phyloP scores from a whole-genome alignment of 2,888 invertebrate species.

The Caradrina kadenii region DNA sequence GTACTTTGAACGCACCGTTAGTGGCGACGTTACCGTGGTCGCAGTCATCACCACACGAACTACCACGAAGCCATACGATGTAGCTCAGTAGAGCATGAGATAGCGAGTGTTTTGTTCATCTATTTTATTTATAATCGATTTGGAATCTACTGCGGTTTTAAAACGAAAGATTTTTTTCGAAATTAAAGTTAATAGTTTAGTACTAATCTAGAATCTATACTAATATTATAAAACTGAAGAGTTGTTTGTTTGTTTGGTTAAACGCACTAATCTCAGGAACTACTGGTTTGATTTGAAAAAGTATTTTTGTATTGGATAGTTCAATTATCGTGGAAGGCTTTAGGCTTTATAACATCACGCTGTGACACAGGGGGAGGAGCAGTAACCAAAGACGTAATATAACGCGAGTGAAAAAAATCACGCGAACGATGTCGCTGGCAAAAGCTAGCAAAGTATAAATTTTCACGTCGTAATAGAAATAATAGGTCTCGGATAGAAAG shows the following conservation, averaged over 20 bases:
- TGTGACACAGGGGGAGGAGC: no score
- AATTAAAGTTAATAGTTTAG: conserved; percentile 12
- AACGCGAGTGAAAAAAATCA: no score
- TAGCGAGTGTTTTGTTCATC: conserved; percentile 65
- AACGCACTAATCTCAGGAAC: no score
- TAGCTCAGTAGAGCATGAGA: conserved; percentile 82
- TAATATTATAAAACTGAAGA: no score
- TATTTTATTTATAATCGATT: conserved; percentile 72
- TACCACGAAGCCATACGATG: conserved; percentile 63
- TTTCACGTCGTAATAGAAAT: conserved; percentile 28
- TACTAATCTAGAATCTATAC: no score
- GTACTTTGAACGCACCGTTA: conserved; percentile 48
- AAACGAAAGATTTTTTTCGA: conserved; percentile 47
- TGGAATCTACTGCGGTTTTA: conserved; percentile 67
- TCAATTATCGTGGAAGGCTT: no score
- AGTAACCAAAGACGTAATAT: no score
- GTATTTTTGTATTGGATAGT: no score
- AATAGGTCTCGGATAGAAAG: conserved; percentile 39
- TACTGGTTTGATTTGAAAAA: no score
- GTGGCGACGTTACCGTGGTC: conserved; percentile 19
- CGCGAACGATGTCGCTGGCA: no score
- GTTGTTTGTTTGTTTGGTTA: no score
- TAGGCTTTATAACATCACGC: no score
- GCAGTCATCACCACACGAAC: conserved; percentile 53
- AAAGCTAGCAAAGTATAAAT: conserved; percentile 30